These are phyloP conservation scores for Notolepis coatsorum DNA, from an alignment of 2,797 vertebrate species.

Conservation along the genomic window DNA sequence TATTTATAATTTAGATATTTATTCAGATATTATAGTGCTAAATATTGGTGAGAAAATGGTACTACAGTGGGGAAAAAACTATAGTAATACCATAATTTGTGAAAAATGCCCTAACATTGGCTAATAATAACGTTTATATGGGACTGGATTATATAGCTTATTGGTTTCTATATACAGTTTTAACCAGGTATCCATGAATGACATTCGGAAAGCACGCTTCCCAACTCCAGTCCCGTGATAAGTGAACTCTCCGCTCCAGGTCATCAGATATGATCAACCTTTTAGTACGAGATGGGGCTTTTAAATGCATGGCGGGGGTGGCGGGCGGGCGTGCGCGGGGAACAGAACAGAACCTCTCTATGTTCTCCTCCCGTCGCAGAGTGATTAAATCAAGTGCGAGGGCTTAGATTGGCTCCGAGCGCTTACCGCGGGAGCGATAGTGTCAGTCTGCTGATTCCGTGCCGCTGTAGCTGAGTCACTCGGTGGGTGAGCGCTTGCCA, in stretches of 20 bases:
- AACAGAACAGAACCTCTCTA: slow-evolving; percentile 45
- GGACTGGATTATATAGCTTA: no score
- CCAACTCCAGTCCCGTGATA: slow-evolving; percentile 28
- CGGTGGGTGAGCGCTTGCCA: slow-evolving; percentile 45
- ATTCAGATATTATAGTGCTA: no score
- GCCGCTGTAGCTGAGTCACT: slow-evolving; percentile 66
- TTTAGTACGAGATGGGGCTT: slow-evolving; percentile 32
- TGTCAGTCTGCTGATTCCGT: slow-evolving; percentile 47
- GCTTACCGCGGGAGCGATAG: slow-evolving; percentile 57
- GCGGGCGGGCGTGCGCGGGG: neutral
- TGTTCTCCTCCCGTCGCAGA: slow-evolving; percentile 42
- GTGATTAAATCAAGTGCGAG: slow-evolving; percentile 74
- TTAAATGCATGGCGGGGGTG: slow-evolving; percentile 33
- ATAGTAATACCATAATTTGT: no score
- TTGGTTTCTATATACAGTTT: slow-evolving; percentile 3
- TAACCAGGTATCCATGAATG: slow-evolving; percentile 43
- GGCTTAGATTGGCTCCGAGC: slow-evolving; percentile 58
- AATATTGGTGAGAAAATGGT: no score
- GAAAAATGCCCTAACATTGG: no score
- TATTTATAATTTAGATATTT: no score
- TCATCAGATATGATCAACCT: slow-evolving; percentile 62
- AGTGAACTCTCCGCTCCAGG: slow-evolving; percentile 38
- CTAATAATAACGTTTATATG: no score
- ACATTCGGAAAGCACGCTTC: slow-evolving; percentile 35
- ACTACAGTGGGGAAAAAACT: no score